Conservation (phyloP, 2,888 invertebrate genomes). For the Nemotelus nigrinus region DNA sequence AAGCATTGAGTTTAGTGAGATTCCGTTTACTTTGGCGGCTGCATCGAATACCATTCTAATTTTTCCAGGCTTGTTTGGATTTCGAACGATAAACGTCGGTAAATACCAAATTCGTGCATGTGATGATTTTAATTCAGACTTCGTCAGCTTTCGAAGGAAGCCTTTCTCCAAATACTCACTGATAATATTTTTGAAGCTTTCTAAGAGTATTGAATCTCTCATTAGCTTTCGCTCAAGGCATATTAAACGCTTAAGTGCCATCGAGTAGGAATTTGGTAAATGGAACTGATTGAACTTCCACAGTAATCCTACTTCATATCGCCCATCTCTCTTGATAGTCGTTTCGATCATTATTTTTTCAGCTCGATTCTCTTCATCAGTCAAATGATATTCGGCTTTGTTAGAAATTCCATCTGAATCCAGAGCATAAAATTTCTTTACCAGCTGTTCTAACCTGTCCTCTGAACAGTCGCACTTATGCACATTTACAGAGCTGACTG, state of each 20-base stretch:
- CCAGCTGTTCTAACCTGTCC: no score
- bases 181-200: background rate
- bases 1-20: background rate
- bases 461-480: no score
- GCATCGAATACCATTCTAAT: background rate
- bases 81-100: background rate
- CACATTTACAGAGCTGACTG: no score
- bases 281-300: background rate
- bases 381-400: background rate
- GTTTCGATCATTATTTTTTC: background rate
- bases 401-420: background rate
- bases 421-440: background rate
- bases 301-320: background rate
- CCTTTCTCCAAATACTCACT: background rate
- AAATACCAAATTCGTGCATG: background rate
- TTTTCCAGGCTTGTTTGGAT: conserved; percentile 2
- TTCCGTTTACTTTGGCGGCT: background rate
- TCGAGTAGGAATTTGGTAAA: background rate
- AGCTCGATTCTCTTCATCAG: background rate
- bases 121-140: background rate
- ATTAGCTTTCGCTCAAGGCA: background rate
- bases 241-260: background rate
- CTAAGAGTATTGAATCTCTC: background rate
- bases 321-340: background rate
- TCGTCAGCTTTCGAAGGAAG: background rate